Base-by-base conservation (phyloP, 2,888 invertebrate genomes). In the Heterodera filipjevi region DNA sequence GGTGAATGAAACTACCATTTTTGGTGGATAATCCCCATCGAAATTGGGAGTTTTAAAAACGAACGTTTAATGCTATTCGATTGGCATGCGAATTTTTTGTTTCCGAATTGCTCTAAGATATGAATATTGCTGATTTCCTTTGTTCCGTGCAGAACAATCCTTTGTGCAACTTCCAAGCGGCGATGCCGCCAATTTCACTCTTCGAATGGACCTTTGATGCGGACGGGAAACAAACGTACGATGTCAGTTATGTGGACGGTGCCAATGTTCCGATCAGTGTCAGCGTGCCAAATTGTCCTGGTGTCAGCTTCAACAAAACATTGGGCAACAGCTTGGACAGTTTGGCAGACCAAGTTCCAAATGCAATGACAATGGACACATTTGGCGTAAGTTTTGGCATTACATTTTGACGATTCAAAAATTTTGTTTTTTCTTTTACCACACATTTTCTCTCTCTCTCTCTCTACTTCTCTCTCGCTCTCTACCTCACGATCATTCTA, bases 181-280 rank as follows among this genome's bases (percentile, higher is more conserved):
- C 59, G 5, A 59, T 59, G 59, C 59, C 59, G 6, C 59, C 59
- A 59, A 59, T 59, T 59, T 59, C 59, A 27, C 59, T 59, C 27
- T 59, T 59, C 22, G 59, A 59, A 27, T 59, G 59, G 59, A 59
- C 59, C 10, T 39, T 70, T 30, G 35, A 44, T 70, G 70, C 70
- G 30, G 44, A 70, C n/a, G 70, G 72, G 14, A 72, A 39, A 32
- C 49, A 39, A 32, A 53, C 49, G 0, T 68, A 70, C 14, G 77
- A 71, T 46, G 77, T 66, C 39, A 77, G 68, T 33, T 77, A 68
- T 71, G 77, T 68, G 66, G 77, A 77, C 44, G 77, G 70, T 46
- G 70, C 22, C 66, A 68, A 77, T 66, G 53, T 70, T 44, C 32
- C 77, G 53, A 71, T 71, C 27, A 59, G 59, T 59, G 59, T 59